A percentile compares a stretch with the other conserved stretches of the same genome.
Conservation (phyloP, 2,888 invertebrate species). For the Lottia scabra region DNA sequence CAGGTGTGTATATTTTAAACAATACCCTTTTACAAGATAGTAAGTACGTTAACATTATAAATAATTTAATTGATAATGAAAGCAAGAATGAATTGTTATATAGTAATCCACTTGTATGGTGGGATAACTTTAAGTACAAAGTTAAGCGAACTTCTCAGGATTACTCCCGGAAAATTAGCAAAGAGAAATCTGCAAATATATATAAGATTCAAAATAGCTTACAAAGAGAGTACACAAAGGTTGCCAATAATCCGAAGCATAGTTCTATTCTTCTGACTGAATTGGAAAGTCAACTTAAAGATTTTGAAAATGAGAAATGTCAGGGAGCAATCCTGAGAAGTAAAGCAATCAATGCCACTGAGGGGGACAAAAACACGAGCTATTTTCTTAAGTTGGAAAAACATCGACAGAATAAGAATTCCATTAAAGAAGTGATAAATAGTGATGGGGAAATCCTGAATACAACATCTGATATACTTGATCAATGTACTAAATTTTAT, state of each 20-base stretch:
- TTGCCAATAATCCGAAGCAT: not conserved
- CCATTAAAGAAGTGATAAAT: not conserved
- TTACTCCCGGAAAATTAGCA: slow-evolving; percentile 7
- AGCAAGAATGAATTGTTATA: not conserved
- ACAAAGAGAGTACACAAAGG: slow-evolving; percentile 1
- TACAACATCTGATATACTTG: not conserved
- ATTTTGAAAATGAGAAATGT: not conserved
- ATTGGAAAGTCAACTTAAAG: not conserved
- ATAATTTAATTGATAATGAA: slow-evolving; percentile 4
- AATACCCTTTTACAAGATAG: slow-evolving; percentile 15
- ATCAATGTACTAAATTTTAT: not conserved
- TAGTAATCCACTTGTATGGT: slow-evolving; percentile 19
- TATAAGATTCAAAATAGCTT: slow-evolving; percentile 15
- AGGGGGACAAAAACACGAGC: not conserved
- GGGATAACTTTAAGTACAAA: slow-evolving; percentile 25
- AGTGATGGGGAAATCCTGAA: not conserved
- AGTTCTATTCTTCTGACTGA: not conserved
- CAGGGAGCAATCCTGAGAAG: not conserved
- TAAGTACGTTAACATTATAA: slow-evolving; percentile 5
- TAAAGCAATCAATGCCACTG: not conserved
- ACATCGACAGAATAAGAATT: not conserved
- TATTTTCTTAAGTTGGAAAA: not conserved
- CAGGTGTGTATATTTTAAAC: slow-evolving; percentile 21
- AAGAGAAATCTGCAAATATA: slow-evolving; percentile 3
- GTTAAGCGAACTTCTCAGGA: slow-evolving; percentile 10